Percentiles rank a stretch among this genome's conserved stretches.
Evolutionary conservation across 2,797 vertebrate genomes (phyloP).

Genomic region (Epinephelus awoara): DNA sequence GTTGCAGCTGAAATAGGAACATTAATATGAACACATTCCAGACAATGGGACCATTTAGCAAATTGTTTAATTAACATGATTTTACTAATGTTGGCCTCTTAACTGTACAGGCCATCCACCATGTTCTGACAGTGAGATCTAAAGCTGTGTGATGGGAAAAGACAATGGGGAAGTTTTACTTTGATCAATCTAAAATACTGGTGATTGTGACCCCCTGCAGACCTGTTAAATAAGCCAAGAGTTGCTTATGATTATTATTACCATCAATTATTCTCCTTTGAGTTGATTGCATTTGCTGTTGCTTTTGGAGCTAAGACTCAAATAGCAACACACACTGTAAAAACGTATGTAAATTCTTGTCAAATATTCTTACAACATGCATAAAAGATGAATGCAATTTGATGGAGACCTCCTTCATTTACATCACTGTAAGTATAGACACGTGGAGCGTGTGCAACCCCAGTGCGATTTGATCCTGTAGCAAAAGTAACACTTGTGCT

Average conservation of each 20-base stretch:
- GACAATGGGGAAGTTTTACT: background rate
- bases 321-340: background rate
- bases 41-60: conserved; percentile 54
- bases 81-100: conserved; percentile 43
- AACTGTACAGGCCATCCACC: background rate
- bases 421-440: background rate
- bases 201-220: background rate
- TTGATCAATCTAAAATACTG: background rate
- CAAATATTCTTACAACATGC: conserved; percentile 24
- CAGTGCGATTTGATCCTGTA: background rate
- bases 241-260: background rate
- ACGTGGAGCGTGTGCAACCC: conserved; percentile 2
- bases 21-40: conserved; percentile 53
- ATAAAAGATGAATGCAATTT: background rate
- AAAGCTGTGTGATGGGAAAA: background rate
- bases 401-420: background rate
- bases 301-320: background rate
- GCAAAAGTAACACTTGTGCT: background rate
- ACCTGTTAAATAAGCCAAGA: conserved; percentile 1
- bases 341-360: conserved; percentile 17
- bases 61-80: conserved; percentile 60
- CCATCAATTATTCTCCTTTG: background rate
- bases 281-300: background rate
- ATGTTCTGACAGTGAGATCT: background rate
- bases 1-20: conserved; percentile 65